Evolutionary conservation across 2,888 invertebrate genomes (phyloP), one percentile per base, ranked within the genome.

Genomic region (Drosophila rubida): DNA sequence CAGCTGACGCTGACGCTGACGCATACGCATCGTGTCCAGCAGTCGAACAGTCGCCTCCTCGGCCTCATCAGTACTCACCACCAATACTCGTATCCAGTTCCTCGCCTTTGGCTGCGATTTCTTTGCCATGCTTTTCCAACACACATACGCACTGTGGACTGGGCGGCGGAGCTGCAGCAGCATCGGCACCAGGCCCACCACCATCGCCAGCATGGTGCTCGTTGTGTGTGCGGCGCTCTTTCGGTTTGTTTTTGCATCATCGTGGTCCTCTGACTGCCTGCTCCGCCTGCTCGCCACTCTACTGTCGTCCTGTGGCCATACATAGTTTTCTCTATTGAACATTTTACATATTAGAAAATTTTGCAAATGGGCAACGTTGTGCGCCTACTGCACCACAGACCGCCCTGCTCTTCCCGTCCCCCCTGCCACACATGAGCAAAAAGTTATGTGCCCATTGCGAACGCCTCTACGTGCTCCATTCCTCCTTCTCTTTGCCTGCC

Each of bases 301-400:
- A 51, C 30, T 30, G 48, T 44, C 61, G 65, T 79, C 68, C 67
- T 67, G 37, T 72, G 75, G 63, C 75, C 80, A 72, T 75, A 82
- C 83, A 86, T 84, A 84, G 86, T 86, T 86, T 88, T 83, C 85
- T 83, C 83, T 81, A 87, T 87, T 87, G 85, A 88, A 85, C 87
- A 85, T 87, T 87, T 87, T 88, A 87, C 84, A 84, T 84, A 86
- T 88, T 86, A 88, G 89, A 88, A 85, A 85, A 84, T 88, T 82
- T 86, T 71, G 82, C 84, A 87, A 87, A 82, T 82, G 88, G 80
- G 85, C 77, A 76, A 71, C 68, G 75, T 64, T 76, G 69, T 75
- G 59, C 57, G 80, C 74, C 81, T 80, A 76, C 64, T 46, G 57
- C 68, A 13, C 27, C 9, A 9, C 37, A 4, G 1, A 11, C 13